Evolutionary conservation across 2,888 invertebrate genomes (phyloP).

Genomic region (Notocelia uddmanniana): DNA sequence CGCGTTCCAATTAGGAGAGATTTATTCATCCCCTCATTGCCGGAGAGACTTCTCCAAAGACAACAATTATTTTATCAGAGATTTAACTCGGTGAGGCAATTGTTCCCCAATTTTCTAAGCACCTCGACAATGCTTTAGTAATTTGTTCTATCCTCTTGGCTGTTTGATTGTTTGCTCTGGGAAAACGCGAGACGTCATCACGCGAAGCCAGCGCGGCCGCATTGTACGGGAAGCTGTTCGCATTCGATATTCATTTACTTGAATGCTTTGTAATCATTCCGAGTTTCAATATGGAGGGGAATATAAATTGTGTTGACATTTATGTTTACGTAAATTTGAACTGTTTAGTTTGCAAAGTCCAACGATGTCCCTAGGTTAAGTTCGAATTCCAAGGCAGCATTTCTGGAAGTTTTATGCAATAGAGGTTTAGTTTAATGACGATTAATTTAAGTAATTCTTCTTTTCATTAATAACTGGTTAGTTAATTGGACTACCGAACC

Average conservation of each 20-base stretch:
- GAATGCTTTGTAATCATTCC: slow-evolving; percentile 71
- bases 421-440: slow-evolving; percentile 53
- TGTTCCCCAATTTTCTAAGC: slow-evolving; percentile 83
- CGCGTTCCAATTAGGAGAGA: slow-evolving; percentile 81
- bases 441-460: slow-evolving; percentile 58
- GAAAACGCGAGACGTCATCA: slow-evolving; percentile 73
- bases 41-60: slow-evolving; percentile 72
- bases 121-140: slow-evolving; percentile 77
- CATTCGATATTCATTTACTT: slow-evolving; percentile 77
- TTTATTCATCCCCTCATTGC: slow-evolving; percentile 78
- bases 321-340: slow-evolving; percentile 59
- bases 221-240: slow-evolving; percentile 68
- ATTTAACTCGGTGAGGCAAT: slow-evolving; percentile 79
- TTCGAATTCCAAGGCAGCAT: not conserved
- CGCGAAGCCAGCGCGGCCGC: slow-evolving; percentile 63
- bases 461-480: slow-evolving; percentile 75
- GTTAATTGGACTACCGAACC: slow-evolving; percentile 79
- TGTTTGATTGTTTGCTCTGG: slow-evolving; percentile 76
- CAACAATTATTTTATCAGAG: slow-evolving; percentile 72
- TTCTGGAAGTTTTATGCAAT: not conserved
- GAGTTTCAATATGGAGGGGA: slow-evolving; percentile 65
- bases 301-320: slow-evolving; percentile 66
- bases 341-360: slow-evolving; percentile 44
- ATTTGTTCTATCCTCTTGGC: slow-evolving; percentile 78
- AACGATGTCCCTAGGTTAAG: slow-evolving; percentile 14